Conservation (phyloP, 2,888 invertebrate species). For the Suillia variegata region DNA sequence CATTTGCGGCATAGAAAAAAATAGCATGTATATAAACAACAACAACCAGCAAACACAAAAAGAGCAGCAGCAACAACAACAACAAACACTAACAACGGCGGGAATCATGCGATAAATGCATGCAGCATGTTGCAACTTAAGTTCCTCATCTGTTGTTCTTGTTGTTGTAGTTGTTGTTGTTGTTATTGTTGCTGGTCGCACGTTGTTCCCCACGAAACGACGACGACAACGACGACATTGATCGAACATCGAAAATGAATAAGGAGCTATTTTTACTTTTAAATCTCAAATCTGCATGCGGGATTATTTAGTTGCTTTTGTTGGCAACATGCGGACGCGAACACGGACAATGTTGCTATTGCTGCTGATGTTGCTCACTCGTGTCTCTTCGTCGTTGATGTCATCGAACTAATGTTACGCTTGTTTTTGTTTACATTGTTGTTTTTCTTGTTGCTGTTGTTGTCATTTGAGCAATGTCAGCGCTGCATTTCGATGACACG, state of each 20-base stretch:
- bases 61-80: constrained; percentile 12
- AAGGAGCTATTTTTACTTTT: constrained; percentile 59
- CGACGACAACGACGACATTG: too few relatives aligned
- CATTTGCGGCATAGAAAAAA: constrained; percentile 20
- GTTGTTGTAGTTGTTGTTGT: constrained; percentile 30
- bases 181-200: constrained; percentile 33
- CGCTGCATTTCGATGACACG: constrained; percentile 23
- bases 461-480: background rate
- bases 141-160: constrained; percentile 23
- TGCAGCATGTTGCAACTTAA: constrained; percentile 21
- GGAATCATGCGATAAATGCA: constrained; percentile 32
- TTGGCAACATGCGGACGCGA: constrained; percentile 8
- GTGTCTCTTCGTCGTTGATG: constrained; percentile 32
- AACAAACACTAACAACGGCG: constrained; percentile 22
- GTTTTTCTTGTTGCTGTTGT: too few relatives aligned
- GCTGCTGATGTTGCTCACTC: constrained; percentile 25
- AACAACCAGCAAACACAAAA: constrained; percentile 12
- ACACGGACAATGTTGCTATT: constrained; percentile 14
- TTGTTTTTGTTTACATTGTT: too few relatives aligned
- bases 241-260: constrained; percentile 53
- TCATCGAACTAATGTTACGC: constrained; percentile 47
- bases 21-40: constrained; percentile 10
- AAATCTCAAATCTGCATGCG: constrained; percentile 38
- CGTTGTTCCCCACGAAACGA: constrained; percentile 17
- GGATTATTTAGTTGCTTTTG: too few relatives aligned